A percentile compares a stretch with the other conserved stretches of the same genome.
These are phyloP conservation scores for Aricia artaxerxes DNA, from an alignment of 2,888 invertebrate genomes.

Conservation along the genomic window DNA sequence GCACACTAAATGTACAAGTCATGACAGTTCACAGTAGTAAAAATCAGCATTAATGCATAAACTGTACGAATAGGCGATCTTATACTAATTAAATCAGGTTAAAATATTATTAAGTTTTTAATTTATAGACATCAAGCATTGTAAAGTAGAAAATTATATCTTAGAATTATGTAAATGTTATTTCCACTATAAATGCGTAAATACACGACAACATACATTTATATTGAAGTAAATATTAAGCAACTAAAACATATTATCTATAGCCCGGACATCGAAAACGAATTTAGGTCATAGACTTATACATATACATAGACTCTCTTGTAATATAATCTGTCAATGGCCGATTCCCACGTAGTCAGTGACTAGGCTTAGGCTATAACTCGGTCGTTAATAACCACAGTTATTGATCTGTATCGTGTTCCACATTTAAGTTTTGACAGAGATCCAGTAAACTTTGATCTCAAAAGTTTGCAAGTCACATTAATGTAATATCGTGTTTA, in stretches of 20 bases:
- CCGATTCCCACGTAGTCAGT: too few species aligned
- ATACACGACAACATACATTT: not conserved
- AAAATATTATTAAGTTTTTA: too few species aligned
- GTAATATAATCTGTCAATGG: too few species aligned
- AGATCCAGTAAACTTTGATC: not conserved
- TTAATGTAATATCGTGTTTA: not conserved
- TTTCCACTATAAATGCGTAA: not conserved
- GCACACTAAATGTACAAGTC: too few species aligned
- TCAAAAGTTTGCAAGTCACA: not conserved
- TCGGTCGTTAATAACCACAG: slow-evolving; percentile 31
- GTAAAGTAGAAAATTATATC: not conserved
- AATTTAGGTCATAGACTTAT: not conserved
- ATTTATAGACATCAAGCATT: not conserved
- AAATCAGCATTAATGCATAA: too few species aligned
- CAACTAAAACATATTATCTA: not conserved
- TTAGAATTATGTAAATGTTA: not conserved
- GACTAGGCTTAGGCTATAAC: not conserved
- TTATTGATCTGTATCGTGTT: slow-evolving; percentile 49
- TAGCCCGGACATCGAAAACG: too few species aligned
- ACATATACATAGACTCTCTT: too few species aligned
- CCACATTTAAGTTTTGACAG: not conserved
- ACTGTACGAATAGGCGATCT: too few species aligned
- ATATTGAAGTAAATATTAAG: not conserved
- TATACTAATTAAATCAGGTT: too few species aligned
- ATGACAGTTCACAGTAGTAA: too few species aligned